phyloP scores from a whole-genome alignment of 2,888 invertebrate species.

The Ypsolopha sequella region DNA sequence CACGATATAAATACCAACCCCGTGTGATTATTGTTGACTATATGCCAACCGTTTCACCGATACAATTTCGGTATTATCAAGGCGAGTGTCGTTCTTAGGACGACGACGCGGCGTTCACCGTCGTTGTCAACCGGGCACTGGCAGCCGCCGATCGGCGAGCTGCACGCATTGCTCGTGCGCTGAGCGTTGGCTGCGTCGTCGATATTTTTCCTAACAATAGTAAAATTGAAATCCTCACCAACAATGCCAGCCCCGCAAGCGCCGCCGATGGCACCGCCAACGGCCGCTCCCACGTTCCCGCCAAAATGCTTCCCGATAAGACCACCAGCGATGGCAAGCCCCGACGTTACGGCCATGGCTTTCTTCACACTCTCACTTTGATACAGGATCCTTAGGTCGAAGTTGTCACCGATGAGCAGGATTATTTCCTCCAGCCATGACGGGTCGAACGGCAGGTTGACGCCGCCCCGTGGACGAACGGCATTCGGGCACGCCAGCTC shows the following conservation, averaged over 20 bases:
- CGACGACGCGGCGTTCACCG: no score
- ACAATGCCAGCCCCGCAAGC: constrained; percentile 50
- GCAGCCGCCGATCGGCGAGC: no score
- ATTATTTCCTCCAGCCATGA: constrained; percentile 42
- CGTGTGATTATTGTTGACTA: no score
- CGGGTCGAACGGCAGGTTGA: constrained; percentile 38
- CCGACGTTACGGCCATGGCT: constrained; percentile 42
- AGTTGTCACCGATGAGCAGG: constrained; percentile 39
- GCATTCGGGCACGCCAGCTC: constrained; percentile 23
- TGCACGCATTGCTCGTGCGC: no score
- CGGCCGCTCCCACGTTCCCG: constrained; percentile 46
- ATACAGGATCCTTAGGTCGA: constrained; percentile 45
- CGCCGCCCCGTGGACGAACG: constrained; percentile 12
- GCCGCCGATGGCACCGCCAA: constrained; percentile 53
- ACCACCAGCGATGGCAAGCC: constrained; percentile 44
- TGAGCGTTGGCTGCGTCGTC: no score
- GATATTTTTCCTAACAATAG: no score
- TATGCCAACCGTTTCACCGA: no score
- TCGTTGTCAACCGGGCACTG: no score
- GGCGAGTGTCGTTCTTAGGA: no score
- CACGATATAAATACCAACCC: no score
- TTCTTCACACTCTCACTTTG: constrained; percentile 26
- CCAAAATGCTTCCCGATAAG: constrained; percentile 52
- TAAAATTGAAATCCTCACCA: constrained; percentile 26
- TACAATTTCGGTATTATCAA: no score